Percentiles rank a stretch among this genome's conserved stretches.
These are phyloP conservation scores for Rhopalosiphum maidis DNA, from an alignment of 1,140 invertebrate genomes.

Conservation along the genomic window DNA sequence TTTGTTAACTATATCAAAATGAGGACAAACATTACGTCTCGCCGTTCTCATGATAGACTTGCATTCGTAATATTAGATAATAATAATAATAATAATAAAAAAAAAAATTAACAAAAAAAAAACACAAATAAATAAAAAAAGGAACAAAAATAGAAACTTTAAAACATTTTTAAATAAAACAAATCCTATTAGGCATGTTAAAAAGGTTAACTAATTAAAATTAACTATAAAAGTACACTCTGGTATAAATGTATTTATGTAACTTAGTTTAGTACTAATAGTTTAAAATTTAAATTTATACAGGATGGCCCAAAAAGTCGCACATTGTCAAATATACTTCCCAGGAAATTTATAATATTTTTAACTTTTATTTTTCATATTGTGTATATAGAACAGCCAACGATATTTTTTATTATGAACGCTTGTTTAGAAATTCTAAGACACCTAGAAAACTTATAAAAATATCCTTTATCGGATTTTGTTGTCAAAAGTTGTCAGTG, in stretches of 20 bases:
- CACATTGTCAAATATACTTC: neutral
- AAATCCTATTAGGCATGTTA: constrained; percentile 12
- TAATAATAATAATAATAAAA: constrained; percentile 23
- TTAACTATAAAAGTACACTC: constrained; percentile 34
- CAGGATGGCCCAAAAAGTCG: neutral
- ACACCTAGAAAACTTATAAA: neutral
- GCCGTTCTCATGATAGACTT: neutral
- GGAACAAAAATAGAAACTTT: constrained; percentile 35
- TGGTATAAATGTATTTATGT: constrained; percentile 27
- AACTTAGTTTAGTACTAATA: constrained; percentile 35
- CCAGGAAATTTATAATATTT: neutral
- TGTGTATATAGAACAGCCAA: neutral
- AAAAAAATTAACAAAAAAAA: constrained; percentile 21
- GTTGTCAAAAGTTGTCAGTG: neutral
- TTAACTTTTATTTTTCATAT: neutral
- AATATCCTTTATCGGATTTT: neutral
- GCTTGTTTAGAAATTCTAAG: neutral
- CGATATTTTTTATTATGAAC: neutral
- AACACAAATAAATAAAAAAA: constrained; percentile 24
- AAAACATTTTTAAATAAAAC: constrained; percentile 24
- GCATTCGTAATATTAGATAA: constrained; percentile 13
- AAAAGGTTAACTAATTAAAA: constrained; percentile 44
- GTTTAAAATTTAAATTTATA: constrained; percentile 32
- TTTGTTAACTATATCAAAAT: neutral
- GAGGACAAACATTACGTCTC: neutral